These are phyloP conservation scores for Ridgeia piscesae DNA, from an alignment of 1,140 invertebrate species.

Conservation along the genomic window DNA sequence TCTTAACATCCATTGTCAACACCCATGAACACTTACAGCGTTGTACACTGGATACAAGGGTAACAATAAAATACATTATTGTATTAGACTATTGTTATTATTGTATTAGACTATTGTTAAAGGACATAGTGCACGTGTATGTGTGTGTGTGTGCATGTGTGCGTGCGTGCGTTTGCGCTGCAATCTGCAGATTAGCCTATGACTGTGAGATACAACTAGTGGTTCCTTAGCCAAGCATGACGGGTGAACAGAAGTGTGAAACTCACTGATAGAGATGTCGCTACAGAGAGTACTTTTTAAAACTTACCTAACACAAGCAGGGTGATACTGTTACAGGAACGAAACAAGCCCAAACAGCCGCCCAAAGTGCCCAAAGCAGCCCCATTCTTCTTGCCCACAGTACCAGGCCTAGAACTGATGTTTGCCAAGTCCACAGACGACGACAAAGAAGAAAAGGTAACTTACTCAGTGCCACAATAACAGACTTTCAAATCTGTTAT, in stretches of 20 bases:
- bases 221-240: too few species aligned
- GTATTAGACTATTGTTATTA: too few species aligned
- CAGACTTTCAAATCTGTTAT: background rate
- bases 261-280: background rate
- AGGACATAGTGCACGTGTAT: too few species aligned
- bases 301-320: background rate
- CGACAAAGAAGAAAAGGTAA: conserved; percentile 27
- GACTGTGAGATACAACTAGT: too few species aligned
- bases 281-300: background rate
- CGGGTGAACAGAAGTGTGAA: background rate
- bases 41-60: too few species aligned
- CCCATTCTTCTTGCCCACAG: conserved; percentile 93
- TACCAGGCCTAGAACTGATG: conserved; percentile 77
- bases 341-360: conserved; percentile 88
- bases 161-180: too few species aligned
- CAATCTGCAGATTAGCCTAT: too few species aligned
- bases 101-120: too few species aligned
- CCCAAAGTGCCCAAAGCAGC: conserved; percentile 79
- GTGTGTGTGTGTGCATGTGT: too few species aligned
- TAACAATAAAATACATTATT: too few species aligned
- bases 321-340: conserved; percentile 48
- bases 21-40: too few species aligned
- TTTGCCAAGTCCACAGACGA: conserved; percentile 70
- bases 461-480: background rate
- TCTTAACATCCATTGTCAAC: too few species aligned